phyloP scores from a whole-genome alignment of 1,140 invertebrate genomes.

The Wasmannia auropunctata region DNA sequence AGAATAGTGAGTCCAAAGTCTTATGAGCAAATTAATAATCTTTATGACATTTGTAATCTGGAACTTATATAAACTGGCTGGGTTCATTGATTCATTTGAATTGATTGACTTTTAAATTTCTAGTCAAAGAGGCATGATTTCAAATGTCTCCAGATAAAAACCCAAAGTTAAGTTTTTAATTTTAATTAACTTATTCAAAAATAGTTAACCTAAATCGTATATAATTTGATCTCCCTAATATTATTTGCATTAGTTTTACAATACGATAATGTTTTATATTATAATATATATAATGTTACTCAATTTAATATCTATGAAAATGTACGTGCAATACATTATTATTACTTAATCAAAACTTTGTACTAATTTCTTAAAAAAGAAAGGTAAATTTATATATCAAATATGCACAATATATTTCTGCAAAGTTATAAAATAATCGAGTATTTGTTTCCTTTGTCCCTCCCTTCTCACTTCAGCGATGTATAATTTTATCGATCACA shows the following conservation, averaged over 20 bases:
- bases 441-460: not conserved
- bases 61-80: not conserved
- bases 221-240: constrained; percentile 22
- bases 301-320: constrained; percentile 55
- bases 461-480: not conserved
- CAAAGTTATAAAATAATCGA: constrained; percentile 23
- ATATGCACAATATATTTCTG: constrained; percentile 29
- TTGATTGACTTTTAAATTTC: constrained; percentile 6
- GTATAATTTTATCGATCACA: too few species aligned
- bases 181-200: constrained; percentile 21
- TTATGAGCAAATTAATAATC: not conserved
- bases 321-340: constrained; percentile 65
- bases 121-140: constrained; percentile 44
- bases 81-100: not conserved
- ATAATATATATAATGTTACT: constrained; percentile 17
- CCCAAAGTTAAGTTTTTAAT: constrained; percentile 51
- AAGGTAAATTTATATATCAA: not conserved
- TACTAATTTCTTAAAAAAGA: not conserved
- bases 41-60: not conserved
- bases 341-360: constrained; percentile 60
- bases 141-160: not conserved
- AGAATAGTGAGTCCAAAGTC: not conserved
- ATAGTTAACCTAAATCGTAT: not conserved
- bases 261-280: too few species aligned
- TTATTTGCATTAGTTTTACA: constrained; percentile 12